Evolutionary conservation across 2,888 invertebrate species (phyloP), one percentile per base, ranked within the genome.

Genomic region (Beris morrisii): DNA sequence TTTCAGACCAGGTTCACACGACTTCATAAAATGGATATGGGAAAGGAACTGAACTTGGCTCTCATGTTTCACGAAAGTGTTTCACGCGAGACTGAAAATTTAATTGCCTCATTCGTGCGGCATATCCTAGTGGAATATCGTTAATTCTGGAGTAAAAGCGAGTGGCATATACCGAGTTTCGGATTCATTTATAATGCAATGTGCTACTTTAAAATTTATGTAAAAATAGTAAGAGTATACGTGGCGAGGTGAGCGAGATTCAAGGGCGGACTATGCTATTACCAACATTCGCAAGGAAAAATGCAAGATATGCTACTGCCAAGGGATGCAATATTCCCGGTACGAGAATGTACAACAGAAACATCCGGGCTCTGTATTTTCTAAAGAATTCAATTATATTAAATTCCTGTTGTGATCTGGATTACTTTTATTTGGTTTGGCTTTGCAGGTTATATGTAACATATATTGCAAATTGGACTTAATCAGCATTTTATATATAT

Each of bases 131-230:
- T 22, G 22, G 22, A 22, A 22, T 22, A 22, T 22, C 22, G 22
- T 22, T 22, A 22, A 22, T 22, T 22, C 22, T 22, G 22, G 22
- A 22, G 22, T 22, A 22, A 22, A 22, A 22, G 22, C 1, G 22
- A 22, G 22, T 22, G 22, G 22, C 22, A 22, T 22, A 22, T 22
- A 22, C 22, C 22, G 22, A 22, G 22, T 22, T 22, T 22, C 22
- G 22, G 22, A 22, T 32, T 32, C 32, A 54, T 54, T 38, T 38
- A 54, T 54, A 32, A 54, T 54, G 54, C 32, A 28, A 13, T 32
- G 32, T 54, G 32, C 31, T 54, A 32, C 32, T 54, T 30, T 32
- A 54, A 54, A 54, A 54, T 54, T 54, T 32, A 54, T 54, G 32
- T 32, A 28, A 13, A 30, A 32, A 28, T 4, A 31, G 32, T n/a